These are phyloP conservation scores for Drosophila prostipennis DNA, from an alignment of 2,888 invertebrate species.

Conservation along the genomic window DNA sequence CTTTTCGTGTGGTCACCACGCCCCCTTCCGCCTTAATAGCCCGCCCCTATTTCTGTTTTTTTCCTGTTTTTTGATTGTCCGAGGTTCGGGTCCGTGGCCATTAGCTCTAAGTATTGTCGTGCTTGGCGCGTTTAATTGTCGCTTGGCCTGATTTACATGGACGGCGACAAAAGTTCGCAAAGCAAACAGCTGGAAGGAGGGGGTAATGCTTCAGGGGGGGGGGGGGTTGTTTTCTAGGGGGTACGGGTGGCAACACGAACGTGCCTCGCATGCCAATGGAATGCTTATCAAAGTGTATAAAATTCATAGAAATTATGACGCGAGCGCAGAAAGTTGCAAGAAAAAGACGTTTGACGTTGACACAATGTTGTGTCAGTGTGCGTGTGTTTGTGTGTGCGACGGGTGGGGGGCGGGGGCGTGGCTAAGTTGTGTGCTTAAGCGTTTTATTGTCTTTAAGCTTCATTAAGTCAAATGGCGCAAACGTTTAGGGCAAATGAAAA, in stretches of 20 bases:
- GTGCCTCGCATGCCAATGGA: conserved; percentile 74
- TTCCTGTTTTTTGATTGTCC: conserved; percentile 13
- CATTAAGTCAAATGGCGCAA: conserved; percentile 76
- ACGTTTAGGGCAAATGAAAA: conserved; percentile 55
- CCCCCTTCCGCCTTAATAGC: background rate
- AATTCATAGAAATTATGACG: conserved; percentile 78
- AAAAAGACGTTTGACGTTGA: conserved; percentile 56
- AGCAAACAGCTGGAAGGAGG: conserved; percentile 48
- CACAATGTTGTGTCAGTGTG: conserved; percentile 36
- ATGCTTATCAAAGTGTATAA: conserved; percentile 76
- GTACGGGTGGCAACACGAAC: conserved; percentile 31
- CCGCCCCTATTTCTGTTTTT: background rate
- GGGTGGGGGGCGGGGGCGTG: conserved; percentile 9
- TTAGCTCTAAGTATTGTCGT: conserved; percentile 69
- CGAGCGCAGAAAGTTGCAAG: conserved; percentile 57
- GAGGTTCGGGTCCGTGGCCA: conserved; percentile 48
- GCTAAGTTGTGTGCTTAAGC: conserved; percentile 66
- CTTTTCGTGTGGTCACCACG: background rate
- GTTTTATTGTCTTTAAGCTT: conserved; percentile 78
- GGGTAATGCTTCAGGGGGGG: background rate
- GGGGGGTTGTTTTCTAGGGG: background rate
- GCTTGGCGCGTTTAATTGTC: conserved; percentile 70
- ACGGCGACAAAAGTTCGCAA: conserved; percentile 49
- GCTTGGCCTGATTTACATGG: conserved; percentile 68
- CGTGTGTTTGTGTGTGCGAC: background rate